Conservation (phyloP, 2,888 invertebrate species). For the Opisthograptis luteolata region DNA sequence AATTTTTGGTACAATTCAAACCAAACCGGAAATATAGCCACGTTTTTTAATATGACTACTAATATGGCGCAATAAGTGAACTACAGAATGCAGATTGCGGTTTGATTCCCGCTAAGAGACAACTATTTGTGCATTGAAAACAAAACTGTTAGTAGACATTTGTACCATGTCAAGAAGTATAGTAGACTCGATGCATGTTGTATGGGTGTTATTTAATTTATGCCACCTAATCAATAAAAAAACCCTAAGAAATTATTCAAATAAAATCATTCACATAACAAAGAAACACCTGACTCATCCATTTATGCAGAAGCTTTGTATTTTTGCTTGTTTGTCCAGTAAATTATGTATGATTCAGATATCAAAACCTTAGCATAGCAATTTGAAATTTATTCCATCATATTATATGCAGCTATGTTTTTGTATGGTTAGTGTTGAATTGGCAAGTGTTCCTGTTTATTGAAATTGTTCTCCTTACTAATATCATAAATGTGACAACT, state of each 20-base stretch:
- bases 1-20: no score
- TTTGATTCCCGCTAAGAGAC: no score
- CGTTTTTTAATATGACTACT: no score
- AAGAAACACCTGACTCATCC: constrained; percentile 24
- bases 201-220: no score
- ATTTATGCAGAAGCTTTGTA: constrained; percentile 10
- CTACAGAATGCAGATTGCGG: no score
- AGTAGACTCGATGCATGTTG: no score
- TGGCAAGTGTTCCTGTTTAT: not conserved
- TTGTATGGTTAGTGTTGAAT: not conserved
- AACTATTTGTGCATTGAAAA: no score
- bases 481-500: no score
- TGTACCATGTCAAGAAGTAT: no score
- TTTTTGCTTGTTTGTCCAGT: constrained; percentile 23
- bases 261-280: constrained; percentile 11
- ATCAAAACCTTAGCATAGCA: constrained; percentile 13
- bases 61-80: no score
- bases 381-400: constrained; percentile 13
- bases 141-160: no score
- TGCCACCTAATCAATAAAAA: constrained; percentile 7
- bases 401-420: constrained; percentile 2
- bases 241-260: constrained; percentile 9
- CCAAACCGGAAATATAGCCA: no score
- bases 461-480: not conserved
- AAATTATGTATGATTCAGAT: constrained; percentile 24